These are phyloP conservation scores for Leptinotarsa tumamoca DNA, from an alignment of 2,888 invertebrate species.

Conservation along the genomic window DNA sequence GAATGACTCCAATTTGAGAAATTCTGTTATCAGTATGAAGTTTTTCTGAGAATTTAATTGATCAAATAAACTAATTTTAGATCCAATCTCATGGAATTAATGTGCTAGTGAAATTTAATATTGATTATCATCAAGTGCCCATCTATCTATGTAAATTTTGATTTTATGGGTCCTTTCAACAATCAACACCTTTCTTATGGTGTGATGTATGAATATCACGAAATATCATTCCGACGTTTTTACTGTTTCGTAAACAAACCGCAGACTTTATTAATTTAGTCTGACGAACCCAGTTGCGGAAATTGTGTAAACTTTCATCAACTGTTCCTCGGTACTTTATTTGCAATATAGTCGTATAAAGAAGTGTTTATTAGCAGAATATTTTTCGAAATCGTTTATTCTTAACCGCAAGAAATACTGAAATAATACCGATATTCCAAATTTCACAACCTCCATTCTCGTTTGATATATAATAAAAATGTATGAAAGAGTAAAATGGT, in stretches of 20 bases:
- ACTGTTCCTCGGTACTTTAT: neutral
- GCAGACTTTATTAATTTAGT: neutral
- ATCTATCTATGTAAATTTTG: constrained; percentile 5
- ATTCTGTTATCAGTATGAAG: too few relatives aligned
- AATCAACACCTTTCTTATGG: neutral
- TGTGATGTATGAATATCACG: neutral
- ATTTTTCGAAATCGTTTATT: too few relatives aligned
- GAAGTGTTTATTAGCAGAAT: too few relatives aligned
- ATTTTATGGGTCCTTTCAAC: neutral
- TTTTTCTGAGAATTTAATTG: too few relatives aligned
- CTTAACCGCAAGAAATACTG: too few relatives aligned
- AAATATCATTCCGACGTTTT: neutral
- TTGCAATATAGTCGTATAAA: neutral
- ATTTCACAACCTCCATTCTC: too few relatives aligned
- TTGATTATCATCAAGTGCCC: neutral
- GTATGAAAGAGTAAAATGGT: too few relatives aligned
- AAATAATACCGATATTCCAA: too few relatives aligned
- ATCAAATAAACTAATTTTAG: neutral
- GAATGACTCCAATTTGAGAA: too few relatives aligned
- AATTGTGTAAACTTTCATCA: neutral
- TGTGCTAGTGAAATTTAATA: neutral
- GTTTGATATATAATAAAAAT: too few relatives aligned
- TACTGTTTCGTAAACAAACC: constrained; percentile 6
- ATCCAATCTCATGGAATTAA: neutral
- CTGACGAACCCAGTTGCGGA: neutral